Evolutionary conservation across 2,113 vertebrate species (phyloP), one percentile per base, ranked within the genome.

Genomic region (Ophiodon elongatus): DNA sequence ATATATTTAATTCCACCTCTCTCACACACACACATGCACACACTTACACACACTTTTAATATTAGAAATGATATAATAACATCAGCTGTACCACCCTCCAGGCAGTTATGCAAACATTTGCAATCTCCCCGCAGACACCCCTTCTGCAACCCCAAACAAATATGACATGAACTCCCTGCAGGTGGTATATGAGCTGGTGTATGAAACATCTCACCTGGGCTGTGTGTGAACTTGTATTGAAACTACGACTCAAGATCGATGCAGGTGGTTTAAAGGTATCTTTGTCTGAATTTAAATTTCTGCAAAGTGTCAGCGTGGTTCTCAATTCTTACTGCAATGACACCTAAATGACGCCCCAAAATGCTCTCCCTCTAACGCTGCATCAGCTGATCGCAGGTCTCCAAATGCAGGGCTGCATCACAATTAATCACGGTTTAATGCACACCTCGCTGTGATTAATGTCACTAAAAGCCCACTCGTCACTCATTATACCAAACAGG

Each of bases 81-180:
- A 66, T 71, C 68, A 65, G 52, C 59, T 68, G 23, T 73, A 31
- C 29, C 47, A 27, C 66, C 33, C 72, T 71, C 56, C 13, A 37
- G 60, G 52, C 14, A 71, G 39, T 79, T 79, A 69, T 65, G 43
- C 69, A 45, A 73, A 65, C 62, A 57, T 65, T 76, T 56, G 50
- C 60, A 52, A n/a, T 73, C 19, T 19, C 37, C 47, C 29, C 9
- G 8, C 11, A 21, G 54, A 54, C 21, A 23, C 43, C 10, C 19
- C 27, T 25, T 8, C 29, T 8, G 29, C 27, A n/a, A 11, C n/a
- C 29, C 25, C 10, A 31, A 66, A 35, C 14, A 73, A 72, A 81
- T 67, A 86, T 91, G 90, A 90, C 70, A 70, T 86, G 83, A 89
- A 57, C 35, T 39, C 64, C 1, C 11, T 45, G 37, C n/a, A 62